These are phyloP conservation scores for Caiman crocodilus DNA, from an alignment of 2,797 vertebrate species.

Conservation along the genomic window DNA sequence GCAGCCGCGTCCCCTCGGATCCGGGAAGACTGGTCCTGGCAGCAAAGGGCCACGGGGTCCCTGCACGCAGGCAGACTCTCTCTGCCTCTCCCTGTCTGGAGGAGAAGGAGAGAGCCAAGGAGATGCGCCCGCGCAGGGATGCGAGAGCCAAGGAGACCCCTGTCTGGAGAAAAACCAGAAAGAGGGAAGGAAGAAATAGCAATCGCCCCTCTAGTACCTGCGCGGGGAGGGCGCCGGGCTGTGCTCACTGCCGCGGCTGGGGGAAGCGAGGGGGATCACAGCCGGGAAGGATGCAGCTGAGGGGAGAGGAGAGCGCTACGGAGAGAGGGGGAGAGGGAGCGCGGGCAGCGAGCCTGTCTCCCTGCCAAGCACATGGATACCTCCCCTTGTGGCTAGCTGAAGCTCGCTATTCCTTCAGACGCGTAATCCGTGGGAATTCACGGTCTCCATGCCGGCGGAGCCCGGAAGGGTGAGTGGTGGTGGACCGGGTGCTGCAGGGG, in stretches of 20 bases:
- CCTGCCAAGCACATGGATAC: slow-evolving; percentile 70
- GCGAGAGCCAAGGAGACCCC: slow-evolving; percentile 32
- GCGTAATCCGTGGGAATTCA: slow-evolving; percentile 71
- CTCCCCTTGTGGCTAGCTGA: slow-evolving; percentile 75
- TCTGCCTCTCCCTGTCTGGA: not conserved
- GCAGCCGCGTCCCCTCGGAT: not conserved
- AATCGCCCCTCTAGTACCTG: slow-evolving; percentile 52
- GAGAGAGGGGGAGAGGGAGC: slow-evolving; percentile 41
- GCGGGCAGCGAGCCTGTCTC: slow-evolving; percentile 63
- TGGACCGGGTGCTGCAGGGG: slow-evolving; percentile 66
- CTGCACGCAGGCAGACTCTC: not conserved
- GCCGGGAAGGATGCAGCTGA: slow-evolving; percentile 47
- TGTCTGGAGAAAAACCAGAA: slow-evolving; percentile 6
- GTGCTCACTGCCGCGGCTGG: slow-evolving; percentile 5
- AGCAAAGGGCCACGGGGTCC: slow-evolving; percentile 15
- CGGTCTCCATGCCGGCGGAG: slow-evolving; percentile 64
- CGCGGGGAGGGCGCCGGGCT: slow-evolving; percentile 43
- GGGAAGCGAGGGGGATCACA: slow-evolving; percentile 40
- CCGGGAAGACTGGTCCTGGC: not conserved
- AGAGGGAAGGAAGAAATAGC: slow-evolving; percentile 33
- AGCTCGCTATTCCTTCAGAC: slow-evolving; percentile 65
- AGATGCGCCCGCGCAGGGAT: not conserved
- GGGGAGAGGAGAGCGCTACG: not conserved
- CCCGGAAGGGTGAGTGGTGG: slow-evolving; percentile 41
- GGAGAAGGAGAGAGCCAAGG: not conserved